Conservation (phyloP, 2,888 invertebrate genomes). For the Drosophila paranaensis region DNA sequence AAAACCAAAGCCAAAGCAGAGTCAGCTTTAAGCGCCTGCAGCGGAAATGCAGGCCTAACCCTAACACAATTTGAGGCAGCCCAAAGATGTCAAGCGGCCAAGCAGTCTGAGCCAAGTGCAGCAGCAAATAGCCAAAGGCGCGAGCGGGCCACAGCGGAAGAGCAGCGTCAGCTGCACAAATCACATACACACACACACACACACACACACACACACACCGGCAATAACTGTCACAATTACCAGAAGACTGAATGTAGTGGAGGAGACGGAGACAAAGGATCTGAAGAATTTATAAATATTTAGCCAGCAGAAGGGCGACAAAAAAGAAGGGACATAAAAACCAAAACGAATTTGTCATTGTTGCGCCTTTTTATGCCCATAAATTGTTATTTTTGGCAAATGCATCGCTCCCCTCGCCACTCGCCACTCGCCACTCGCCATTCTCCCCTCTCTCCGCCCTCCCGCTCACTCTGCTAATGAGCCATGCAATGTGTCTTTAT, state of each 20-base stretch:
- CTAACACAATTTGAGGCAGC: constrained; percentile 77
- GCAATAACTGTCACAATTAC: constrained; percentile 58
- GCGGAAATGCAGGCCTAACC: constrained; percentile 66
- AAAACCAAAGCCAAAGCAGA: not conserved
- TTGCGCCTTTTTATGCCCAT: constrained; percentile 56
- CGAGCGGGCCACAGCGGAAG: not conserved
- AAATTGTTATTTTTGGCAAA: constrained; percentile 60
- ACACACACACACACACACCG: constrained; percentile 42
- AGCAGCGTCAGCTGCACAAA: constrained; percentile 42
- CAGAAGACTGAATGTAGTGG: constrained; percentile 2
- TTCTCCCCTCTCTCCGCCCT: not conserved
- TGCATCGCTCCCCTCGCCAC: constrained; percentile 14
- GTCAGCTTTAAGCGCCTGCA: constrained; percentile 48
- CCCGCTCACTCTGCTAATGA: constrained; percentile 47
- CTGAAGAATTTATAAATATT: constrained; percentile 83
- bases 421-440: not conserved
- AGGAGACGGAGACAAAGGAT: constrained; percentile 15
- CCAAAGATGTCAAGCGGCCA: constrained; percentile 63
- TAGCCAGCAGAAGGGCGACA: constrained; percentile 60
- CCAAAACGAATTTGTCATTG: constrained; percentile 80
- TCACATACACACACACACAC: constrained; percentile 42
- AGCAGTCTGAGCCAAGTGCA: constrained; percentile 68
- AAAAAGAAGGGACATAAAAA: constrained; percentile 59
- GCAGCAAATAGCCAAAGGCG: constrained; percentile 69
- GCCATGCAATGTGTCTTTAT: constrained; percentile 77